Conservation (phyloP, 2,797 vertebrate species). For the Micromesistius poutassou region DNA sequence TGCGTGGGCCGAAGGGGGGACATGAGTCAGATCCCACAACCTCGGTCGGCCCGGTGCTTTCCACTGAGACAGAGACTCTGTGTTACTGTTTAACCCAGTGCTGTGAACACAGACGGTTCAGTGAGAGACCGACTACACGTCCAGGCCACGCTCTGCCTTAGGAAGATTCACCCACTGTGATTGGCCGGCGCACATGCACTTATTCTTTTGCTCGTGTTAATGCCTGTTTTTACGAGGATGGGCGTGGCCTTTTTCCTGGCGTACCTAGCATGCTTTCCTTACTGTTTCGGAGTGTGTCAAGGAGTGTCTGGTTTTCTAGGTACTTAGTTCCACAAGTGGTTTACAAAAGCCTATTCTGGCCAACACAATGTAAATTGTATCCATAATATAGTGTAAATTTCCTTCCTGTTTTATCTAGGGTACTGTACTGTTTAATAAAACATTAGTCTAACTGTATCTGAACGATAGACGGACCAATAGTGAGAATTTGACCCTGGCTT, state of each 20-base stretch:
- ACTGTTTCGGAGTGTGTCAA: constrained; percentile 23
- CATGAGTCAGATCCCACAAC: constrained; percentile 29
- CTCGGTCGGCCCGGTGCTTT: constrained; percentile 26
- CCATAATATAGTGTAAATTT: constrained; percentile 27
- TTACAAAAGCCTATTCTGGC: not conserved
- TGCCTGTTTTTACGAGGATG: constrained; percentile 2
- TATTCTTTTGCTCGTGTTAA: constrained; percentile 42
- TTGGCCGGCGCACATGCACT: constrained; percentile 54
- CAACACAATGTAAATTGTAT: not conserved
- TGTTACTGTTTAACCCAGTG: not conserved
- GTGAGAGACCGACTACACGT: not conserved
- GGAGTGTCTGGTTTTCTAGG: constrained; percentile 7
- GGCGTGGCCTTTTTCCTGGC: not conserved
- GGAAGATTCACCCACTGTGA: constrained; percentile 24
- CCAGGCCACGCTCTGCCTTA: constrained; percentile 7
- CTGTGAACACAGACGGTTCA: constrained; percentile 34
- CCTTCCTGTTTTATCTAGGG: constrained; percentile 25
- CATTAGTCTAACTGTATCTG: constrained; percentile 5
- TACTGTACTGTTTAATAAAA: constrained; percentile 31
- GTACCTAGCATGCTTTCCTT: constrained; percentile 19
- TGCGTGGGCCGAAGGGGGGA: constrained; percentile 16
- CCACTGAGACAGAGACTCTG: constrained; percentile 15
- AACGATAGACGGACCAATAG: constrained; percentile 11
- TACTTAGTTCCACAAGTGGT: constrained; percentile 18
- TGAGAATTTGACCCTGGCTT: constrained; percentile 25